phyloP scores from a whole-genome alignment of 2,797 vertebrate genomes.

The Leuciscus waleckii region DNA sequence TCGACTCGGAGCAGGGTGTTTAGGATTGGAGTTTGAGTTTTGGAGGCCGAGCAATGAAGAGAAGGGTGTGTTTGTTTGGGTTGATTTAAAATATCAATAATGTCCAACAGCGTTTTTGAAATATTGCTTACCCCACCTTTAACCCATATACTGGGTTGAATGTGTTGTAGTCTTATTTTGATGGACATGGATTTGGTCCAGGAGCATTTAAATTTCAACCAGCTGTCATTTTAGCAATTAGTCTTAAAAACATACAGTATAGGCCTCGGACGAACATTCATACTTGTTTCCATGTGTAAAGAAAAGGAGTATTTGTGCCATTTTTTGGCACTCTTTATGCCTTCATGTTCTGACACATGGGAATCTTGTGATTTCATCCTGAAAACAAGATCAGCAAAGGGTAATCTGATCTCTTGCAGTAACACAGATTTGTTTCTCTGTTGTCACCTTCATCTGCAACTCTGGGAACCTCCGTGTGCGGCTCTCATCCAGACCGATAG shows the following conservation, averaged over 20 bases:
- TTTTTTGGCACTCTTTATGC: background rate
- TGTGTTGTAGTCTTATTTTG: background rate
- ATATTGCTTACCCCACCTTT: no score
- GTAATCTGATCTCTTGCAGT: constrained; percentile 39
- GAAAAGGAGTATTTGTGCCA: background rate
- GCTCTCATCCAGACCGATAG: constrained; percentile 47
- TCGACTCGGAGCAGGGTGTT: no score
- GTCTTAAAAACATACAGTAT: background rate
- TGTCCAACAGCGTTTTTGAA: no score
- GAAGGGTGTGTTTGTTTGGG: no score
- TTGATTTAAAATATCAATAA: no score
- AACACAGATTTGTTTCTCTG: constrained; percentile 51
- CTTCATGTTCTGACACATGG: constrained; percentile 18
- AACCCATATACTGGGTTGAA: background rate
- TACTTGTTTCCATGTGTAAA: background rate
- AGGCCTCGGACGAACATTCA: background rate
- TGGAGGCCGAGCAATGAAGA: no score
- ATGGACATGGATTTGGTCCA: constrained; percentile 3
- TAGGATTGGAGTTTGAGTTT: no score
- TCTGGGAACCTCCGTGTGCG: constrained; percentile 17
- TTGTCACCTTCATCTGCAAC: constrained; percentile 47
- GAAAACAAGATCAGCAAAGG: constrained; percentile 48
- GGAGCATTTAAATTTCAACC: background rate
- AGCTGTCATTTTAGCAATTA: constrained; percentile 17
- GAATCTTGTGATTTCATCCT: constrained; percentile 28